phyloP scores from a whole-genome alignment of 1,140 invertebrate species.

The Neotoxoptera formosana region DNA sequence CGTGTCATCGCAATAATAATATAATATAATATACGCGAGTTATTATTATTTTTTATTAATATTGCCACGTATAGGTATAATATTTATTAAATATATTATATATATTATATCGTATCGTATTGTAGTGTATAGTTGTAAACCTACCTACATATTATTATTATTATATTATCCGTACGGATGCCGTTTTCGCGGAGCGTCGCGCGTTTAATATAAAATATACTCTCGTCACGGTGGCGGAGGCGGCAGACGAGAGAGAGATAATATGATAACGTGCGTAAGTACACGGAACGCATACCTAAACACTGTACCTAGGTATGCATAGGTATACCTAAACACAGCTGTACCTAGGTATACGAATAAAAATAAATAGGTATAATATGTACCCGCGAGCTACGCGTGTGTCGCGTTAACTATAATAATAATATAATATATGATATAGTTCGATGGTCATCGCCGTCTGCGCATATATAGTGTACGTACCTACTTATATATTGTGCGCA shows the following conservation, averaged over 20 bases:
- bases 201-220: constrained; percentile 11
- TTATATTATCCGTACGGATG: neutral
- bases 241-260: constrained; percentile 1
- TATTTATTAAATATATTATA: neutral
- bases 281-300: neutral
- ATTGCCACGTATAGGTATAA: neutral
- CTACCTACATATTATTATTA: too few relatives aligned
- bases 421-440: too few relatives aligned
- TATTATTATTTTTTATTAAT: neutral
- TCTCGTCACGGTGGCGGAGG: neutral
- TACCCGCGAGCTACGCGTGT: neutral
- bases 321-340: neutral
- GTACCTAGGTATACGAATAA: neutral
- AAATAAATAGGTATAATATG: neutral
- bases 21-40: neutral
- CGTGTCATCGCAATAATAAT: neutral
- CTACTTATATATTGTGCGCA: neutral
- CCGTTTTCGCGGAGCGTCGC: neutral
- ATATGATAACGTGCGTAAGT: neutral
- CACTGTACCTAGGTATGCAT: too few relatives aligned
- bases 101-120: neutral
- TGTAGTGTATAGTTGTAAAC: too few relatives aligned
- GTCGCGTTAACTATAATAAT: constrained; percentile 11
- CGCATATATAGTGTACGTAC: neutral
- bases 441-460: neutral